These are phyloP conservation scores for Agriotes lineatus DNA, from an alignment of 2,888 invertebrate species.

Conservation along the genomic window DNA sequence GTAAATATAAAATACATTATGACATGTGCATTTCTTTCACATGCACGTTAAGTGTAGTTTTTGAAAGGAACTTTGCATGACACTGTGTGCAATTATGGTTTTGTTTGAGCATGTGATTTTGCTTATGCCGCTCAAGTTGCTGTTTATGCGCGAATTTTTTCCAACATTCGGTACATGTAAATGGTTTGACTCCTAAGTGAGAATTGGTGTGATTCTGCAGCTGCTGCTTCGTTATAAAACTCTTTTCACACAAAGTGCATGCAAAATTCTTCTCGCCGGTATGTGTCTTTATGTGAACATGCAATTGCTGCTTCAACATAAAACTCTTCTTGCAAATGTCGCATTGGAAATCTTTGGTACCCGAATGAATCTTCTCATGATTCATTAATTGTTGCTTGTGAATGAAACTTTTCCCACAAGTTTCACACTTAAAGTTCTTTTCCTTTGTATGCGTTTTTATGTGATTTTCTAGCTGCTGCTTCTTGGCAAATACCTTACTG, in stretches of 20 bases:
- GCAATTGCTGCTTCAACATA: constrained; percentile 52
- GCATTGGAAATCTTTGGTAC: constrained; percentile 49
- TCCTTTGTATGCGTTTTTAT: constrained; percentile 41
- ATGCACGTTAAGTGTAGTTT: not conserved
- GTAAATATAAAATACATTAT: too few species aligned
- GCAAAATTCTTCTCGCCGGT: constrained; percentile 50
- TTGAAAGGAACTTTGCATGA: constrained; percentile 3
- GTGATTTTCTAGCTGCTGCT: constrained; percentile 38
- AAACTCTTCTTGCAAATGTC: constrained; percentile 68
- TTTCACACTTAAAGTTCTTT: constrained; percentile 46
- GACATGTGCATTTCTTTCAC: not conserved
- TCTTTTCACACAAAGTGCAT: constrained; percentile 46
- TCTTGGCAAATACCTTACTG: constrained; percentile 51
- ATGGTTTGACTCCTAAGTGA: constrained; percentile 36
- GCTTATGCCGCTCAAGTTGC: constrained; percentile 29
- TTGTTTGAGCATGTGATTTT: constrained; percentile 2
- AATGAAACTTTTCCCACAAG: constrained; percentile 39
- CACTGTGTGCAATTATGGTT: constrained; percentile 7
- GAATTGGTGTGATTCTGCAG: constrained; percentile 38
- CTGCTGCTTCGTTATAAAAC: constrained; percentile 46
- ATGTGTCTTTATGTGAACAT: constrained; percentile 49
- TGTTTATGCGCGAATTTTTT: constrained; percentile 38
- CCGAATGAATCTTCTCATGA: constrained; percentile 34
- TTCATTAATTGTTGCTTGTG: constrained; percentile 40
- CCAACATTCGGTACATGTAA: constrained; percentile 30